These are phyloP conservation scores for Typhlichthys eigenmanni DNA, from an alignment of 2,797 vertebrate species.

Conservation along the genomic window DNA sequence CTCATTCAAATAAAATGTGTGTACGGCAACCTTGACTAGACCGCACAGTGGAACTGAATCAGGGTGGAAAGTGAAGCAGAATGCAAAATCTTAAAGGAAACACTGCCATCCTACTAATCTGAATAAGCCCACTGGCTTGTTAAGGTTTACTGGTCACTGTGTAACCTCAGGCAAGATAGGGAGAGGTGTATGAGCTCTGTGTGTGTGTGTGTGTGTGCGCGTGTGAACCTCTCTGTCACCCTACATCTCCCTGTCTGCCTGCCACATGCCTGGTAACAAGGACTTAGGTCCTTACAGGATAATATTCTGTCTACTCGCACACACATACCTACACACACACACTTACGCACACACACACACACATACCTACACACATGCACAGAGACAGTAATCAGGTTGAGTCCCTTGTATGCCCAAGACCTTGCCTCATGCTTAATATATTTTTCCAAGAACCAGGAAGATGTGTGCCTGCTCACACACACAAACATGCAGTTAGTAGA, in stretches of 20 bases:
- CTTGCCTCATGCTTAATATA: constrained; percentile 58
- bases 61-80: too few relatives aligned
- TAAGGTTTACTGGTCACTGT: constrained; percentile 12
- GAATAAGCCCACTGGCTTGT: constrained; percentile 7
- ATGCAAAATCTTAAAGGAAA: too few relatives aligned
- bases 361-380: constrained; percentile 12
- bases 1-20: too few relatives aligned
- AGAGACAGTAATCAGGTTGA: constrained; percentile 50
- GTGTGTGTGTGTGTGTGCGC: constrained; percentile 18
- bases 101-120: neutral
- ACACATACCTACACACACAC: constrained; percentile 13
- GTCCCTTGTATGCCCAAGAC: constrained; percentile 45
- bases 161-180: constrained; percentile 18
- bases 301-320: constrained; percentile 16
- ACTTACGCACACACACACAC: constrained; percentile 11
- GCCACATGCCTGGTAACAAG: constrained; percentile 66
- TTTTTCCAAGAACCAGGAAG: constrained; percentile 47
- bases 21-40: too few relatives aligned
- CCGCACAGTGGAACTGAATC: too few relatives aligned
- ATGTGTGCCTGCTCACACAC: constrained; percentile 19
- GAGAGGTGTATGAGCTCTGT: constrained; percentile 5
- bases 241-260: constrained; percentile 56
- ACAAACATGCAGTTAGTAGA: constrained; percentile 7
- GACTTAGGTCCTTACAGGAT: constrained; percentile 38
- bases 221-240: constrained; percentile 9